phyloP scores from a whole-genome alignment of 1,140 invertebrate species.

The Asbolus verrucosus region DNA sequence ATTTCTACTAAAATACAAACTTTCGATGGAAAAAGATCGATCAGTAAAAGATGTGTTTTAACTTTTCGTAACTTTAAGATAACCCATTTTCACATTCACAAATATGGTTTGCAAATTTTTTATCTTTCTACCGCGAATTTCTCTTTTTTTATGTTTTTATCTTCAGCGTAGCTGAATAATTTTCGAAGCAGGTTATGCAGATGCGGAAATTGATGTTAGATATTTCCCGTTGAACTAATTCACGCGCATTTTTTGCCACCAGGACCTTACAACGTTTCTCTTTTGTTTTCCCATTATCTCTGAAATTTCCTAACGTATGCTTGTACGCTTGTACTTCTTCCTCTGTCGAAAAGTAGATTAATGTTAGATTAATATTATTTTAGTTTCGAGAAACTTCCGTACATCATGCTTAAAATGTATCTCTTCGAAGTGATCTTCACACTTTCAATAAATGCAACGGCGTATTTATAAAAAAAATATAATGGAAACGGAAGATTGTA shows the following conservation, averaged over 20 bases:
- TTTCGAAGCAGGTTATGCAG: too few species aligned
- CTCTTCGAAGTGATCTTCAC: slow-evolving; percentile 1
- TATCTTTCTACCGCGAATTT: too few species aligned
- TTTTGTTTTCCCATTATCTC: slow-evolving; percentile 30
- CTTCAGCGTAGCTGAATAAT: too few species aligned
- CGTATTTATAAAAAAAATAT: slow-evolving; percentile 3
- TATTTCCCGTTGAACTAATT: slow-evolving; percentile 24
- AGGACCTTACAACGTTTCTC: slow-evolving; percentile 21
- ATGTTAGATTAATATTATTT: slow-evolving; percentile 11
- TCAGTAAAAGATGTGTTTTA: too few species aligned
- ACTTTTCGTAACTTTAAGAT: too few species aligned
- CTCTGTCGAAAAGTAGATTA: slow-evolving; percentile 9
- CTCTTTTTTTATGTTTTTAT: too few species aligned
- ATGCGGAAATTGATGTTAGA: slow-evolving; percentile 12
- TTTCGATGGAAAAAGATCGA: too few species aligned
- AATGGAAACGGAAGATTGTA: slow-evolving; percentile 11
- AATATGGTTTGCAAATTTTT: too few species aligned
- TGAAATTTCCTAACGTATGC: slow-evolving; percentile 9
- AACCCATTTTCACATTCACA: too few species aligned
- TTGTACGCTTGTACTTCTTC: slow-evolving; percentile 21
- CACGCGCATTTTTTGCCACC: slow-evolving; percentile 10
- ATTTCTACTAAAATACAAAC: too few species aligned
- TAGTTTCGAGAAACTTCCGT: slow-evolving; percentile 29
- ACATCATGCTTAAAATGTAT: slow-evolving; percentile 21
- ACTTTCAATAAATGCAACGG: slow-evolving; percentile 13